Percentiles rank a stretch among this genome's conserved stretches.
phyloP scores from a whole-genome alignment of 1,140 invertebrate species.

The Musca vetustissima region DNA sequence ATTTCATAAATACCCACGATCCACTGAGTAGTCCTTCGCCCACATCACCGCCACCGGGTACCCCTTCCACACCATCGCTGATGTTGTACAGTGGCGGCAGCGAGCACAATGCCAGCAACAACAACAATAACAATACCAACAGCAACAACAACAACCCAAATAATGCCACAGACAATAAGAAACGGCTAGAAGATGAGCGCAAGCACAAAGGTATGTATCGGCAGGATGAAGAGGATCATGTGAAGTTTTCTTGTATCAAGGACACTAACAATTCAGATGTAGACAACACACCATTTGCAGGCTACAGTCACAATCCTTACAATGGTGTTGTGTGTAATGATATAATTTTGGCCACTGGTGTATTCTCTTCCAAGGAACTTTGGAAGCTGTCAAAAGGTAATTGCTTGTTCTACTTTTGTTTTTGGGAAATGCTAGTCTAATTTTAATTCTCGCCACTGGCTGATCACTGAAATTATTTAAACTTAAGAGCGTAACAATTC shows the following conservation, averaged over 20 bases:
- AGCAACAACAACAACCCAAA: slow-evolving; percentile 27
- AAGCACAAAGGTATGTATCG: slow-evolving; percentile 70
- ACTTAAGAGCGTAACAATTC: neutral
- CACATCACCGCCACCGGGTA: slow-evolving; percentile 16
- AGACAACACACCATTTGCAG: slow-evolving; percentile 58
- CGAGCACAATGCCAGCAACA: slow-evolving; percentile 18
- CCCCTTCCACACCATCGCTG: slow-evolving; percentile 13
- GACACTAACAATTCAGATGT: slow-evolving; percentile 15
- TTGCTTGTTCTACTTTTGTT: slow-evolving; percentile 1
- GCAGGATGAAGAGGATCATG: neutral
- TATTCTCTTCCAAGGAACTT: slow-evolving; percentile 97
- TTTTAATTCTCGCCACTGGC: too few relatives aligned
- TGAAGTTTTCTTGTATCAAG: neutral
- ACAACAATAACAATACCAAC: slow-evolving; percentile 21
- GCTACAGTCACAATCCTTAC: slow-evolving; percentile 94
- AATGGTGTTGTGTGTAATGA: slow-evolving; percentile 97
- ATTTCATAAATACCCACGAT: slow-evolving; percentile 97
- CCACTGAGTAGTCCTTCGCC: slow-evolving; percentile 13
- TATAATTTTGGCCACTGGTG: slow-evolving; percentile 96
- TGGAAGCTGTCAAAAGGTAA: slow-evolving; percentile 95
- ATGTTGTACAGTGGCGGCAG: slow-evolving; percentile 28
- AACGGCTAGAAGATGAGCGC: slow-evolving; percentile 78
- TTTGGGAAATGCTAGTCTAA: too few relatives aligned
- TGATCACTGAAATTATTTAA: neutral
- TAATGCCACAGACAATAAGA: slow-evolving; percentile 59